Base-by-base conservation (phyloP, 2,113 vertebrate species). In the Bungarus multicinctus region DNA sequence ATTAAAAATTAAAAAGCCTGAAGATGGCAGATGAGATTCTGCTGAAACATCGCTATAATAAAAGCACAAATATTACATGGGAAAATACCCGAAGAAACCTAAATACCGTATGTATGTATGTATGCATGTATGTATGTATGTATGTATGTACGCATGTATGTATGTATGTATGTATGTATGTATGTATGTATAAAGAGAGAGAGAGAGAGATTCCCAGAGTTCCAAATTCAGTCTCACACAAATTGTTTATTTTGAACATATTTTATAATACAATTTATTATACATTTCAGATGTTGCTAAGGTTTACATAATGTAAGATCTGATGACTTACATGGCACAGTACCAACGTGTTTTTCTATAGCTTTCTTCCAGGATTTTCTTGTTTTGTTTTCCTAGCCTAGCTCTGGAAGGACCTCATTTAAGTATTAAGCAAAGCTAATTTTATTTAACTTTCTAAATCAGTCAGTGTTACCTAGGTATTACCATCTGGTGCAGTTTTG, bases 221-320 rank as follows among this genome's bases (percentile, higher is more conserved):
- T 64, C 60, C 60, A 64, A 30, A 64, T 30, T 64, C 25, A 64
- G 3, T 30, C 60, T 27, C 60, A 64, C 11, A 10, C 3, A 30
- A 30, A 64, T 64, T 30, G 25, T 64, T 64, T 64, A 64, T 64
- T 64, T 64, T 30, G 27, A 30, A 12, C 60, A 64, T 30, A 64
- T 64, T 64, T 64, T 30, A 64, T 64, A 30, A 27, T 30, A 30
- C 27, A 4, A 9, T 30, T 64, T 64, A 30, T 14, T 30, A 64
- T 64, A 74, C 52, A 3, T 64, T 5, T 2, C 18, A 94, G 43
- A 55, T 90, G 64, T 89, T 94, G 64, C 55, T 95, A 69, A 60
- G 23, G 91, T 92, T 58, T 23, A 92, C 88, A 4, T 23, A 54
- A 81, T 81, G 69, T 39, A 95, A 30, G 27, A 30, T 64, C 27